These are phyloP conservation scores for Tautogolabrus adspersus DNA, from an alignment of 2,113 vertebrate genomes.

Conservation along the genomic window DNA sequence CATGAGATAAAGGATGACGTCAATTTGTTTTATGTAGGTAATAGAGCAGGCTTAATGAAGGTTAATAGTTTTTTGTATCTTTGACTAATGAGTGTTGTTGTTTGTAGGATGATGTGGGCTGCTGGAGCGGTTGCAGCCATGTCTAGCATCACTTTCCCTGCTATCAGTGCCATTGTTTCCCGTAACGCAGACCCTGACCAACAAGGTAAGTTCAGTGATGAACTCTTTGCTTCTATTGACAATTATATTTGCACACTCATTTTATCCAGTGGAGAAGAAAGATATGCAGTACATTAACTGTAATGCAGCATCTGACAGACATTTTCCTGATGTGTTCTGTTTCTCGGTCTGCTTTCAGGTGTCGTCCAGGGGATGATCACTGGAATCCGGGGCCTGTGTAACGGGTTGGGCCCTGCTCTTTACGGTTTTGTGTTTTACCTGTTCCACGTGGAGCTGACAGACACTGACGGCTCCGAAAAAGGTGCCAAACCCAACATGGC, in stretches of 20 bases:
- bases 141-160: constrained; percentile 94
- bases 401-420: constrained; percentile 89
- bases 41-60: too few relatives aligned
- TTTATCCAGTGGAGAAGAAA: too few relatives aligned
- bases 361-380: constrained; percentile 95
- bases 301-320: too few relatives aligned
- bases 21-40: not conserved
- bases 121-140: constrained; percentile 92
- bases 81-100: constrained; percentile 17
- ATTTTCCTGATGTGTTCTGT: too few relatives aligned
- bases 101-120: constrained; percentile 93
- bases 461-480: constrained; percentile 85
- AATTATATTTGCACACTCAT: too few relatives aligned
- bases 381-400: constrained; percentile 92
- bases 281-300: too few relatives aligned
- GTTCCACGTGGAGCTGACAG: constrained; percentile 90
- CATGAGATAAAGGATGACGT: too few relatives aligned
- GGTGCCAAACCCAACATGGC: constrained; percentile 89
- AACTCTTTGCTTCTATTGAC: not conserved
- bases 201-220: constrained; percentile 78
- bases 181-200: constrained; percentile 92
- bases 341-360: constrained; percentile 79
- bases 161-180: constrained; percentile 91
- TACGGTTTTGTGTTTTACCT: constrained; percentile 93
- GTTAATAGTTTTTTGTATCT: not conserved